A percentile compares a stretch with the other conserved stretches of the same genome.
Evolutionary conservation across 2,797 vertebrate species (phyloP).

Genomic region (Epinephelus malabaricus): DNA sequence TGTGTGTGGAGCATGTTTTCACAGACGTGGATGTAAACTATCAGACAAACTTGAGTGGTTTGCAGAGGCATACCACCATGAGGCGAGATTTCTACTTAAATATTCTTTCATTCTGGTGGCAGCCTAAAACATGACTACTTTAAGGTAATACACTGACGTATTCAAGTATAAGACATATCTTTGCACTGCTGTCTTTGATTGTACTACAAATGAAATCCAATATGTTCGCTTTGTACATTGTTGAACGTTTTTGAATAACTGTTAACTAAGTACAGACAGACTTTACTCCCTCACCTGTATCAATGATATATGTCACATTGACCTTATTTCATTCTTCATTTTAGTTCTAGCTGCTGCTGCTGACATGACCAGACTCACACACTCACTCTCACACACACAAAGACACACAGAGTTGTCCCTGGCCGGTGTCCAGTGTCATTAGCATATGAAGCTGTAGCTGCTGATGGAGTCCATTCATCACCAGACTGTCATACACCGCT

Average conservation of each 20-base stretch:
- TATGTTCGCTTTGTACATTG: background rate
- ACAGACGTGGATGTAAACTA: no score
- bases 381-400: constrained; percentile 12
- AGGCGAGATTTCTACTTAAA: background rate
- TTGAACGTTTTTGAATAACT: no score
- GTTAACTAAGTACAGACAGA: no score
- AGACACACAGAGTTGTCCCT: constrained; percentile 20
- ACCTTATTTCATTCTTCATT: constrained; percentile 16
- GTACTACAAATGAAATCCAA: background rate
- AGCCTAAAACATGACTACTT: background rate
- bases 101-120: background rate
- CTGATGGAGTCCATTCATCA: constrained; percentile 71
- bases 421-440: constrained; percentile 62
- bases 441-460: constrained; percentile 61
- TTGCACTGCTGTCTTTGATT: background rate
- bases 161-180: background rate
- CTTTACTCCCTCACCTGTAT: no score
- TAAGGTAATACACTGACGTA: background rate
- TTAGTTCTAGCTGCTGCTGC: background rate
- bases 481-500: constrained; percentile 55
- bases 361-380: constrained; percentile 5
- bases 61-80: no score
- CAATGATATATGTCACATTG: background rate
- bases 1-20: no score
- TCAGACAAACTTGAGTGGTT: no score